phyloP scores from a whole-genome alignment of 2,113 vertebrate genomes.

The Sylvia atricapilla region DNA sequence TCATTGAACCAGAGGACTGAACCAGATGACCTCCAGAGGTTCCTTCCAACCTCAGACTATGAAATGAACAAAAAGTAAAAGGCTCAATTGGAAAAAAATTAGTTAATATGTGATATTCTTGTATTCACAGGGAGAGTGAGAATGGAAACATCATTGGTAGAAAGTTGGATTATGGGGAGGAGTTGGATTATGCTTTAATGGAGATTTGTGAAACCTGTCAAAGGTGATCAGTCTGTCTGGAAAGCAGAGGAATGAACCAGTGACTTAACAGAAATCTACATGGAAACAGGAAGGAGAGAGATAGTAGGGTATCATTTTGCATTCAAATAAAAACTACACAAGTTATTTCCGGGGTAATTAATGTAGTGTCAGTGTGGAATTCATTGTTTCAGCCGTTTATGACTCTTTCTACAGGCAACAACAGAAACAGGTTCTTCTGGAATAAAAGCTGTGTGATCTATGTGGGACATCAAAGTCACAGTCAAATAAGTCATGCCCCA shows the following conservation, averaged over 20 bases:
- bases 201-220: neutral
- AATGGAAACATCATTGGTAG: neutral
- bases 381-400: neutral
- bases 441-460: neutral
- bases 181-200: neutral
- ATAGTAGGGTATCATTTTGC: neutral
- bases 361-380: neutral
- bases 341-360: neutral
- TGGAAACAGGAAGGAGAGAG: neutral
- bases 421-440: neutral
- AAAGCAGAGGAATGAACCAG: neutral
- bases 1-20: neutral
- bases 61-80: neutral
- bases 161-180: neutral
- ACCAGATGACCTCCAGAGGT: neutral
- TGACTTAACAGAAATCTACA: neutral
- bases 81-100: neutral
- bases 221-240: neutral
- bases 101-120: neutral
- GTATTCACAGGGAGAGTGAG: neutral
- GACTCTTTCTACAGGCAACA: neutral
- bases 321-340: neutral
- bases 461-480: neutral
- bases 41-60: neutral
- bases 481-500: accelerated